Conservation (phyloP, 2,888 invertebrate species). For the Pogonocherus hispidulus region DNA sequence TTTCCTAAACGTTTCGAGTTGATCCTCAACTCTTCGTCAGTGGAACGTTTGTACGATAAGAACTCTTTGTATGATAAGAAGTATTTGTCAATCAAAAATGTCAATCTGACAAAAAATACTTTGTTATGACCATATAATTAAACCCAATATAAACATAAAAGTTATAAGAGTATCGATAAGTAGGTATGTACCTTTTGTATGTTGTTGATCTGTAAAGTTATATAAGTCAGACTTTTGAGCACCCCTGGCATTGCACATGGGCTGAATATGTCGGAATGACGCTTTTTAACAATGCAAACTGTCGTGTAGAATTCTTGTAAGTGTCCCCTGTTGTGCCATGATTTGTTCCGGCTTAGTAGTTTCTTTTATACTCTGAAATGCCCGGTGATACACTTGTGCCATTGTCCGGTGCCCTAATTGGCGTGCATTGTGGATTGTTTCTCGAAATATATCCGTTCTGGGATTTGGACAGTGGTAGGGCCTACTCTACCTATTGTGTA, state of each 20-base stretch:
- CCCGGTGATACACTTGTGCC: constrained; percentile 38
- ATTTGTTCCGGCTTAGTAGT: constrained; percentile 54
- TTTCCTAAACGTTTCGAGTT: too few relatives aligned
- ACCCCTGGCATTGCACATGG: constrained; percentile 29
- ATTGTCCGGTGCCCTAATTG: constrained; percentile 33
- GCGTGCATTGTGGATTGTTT: constrained; percentile 33
- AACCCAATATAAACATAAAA: too few relatives aligned
- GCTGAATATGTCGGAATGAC: constrained; percentile 45
- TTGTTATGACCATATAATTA: too few relatives aligned
- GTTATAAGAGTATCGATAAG: too few relatives aligned
- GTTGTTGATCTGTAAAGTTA: too few relatives aligned
- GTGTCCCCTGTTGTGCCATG: constrained; percentile 49
- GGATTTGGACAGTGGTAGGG: not conserved
- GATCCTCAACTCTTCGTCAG: too few relatives aligned
- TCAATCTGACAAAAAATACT: too few relatives aligned
- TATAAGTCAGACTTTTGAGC: constrained; percentile 29
- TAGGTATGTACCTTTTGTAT: too few relatives aligned
- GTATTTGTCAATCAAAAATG: too few relatives aligned
- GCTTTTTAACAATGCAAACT: constrained; percentile 52
- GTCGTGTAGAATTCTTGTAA: constrained; percentile 53
- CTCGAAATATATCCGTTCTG: constrained; percentile 1
- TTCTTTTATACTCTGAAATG: constrained; percentile 37
- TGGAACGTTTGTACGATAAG: too few relatives aligned
- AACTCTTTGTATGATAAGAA: too few relatives aligned
- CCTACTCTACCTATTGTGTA: not conserved